Conservation (phyloP, 2,113 vertebrate genomes). For the Plecturocebus donacophilus region DNA sequence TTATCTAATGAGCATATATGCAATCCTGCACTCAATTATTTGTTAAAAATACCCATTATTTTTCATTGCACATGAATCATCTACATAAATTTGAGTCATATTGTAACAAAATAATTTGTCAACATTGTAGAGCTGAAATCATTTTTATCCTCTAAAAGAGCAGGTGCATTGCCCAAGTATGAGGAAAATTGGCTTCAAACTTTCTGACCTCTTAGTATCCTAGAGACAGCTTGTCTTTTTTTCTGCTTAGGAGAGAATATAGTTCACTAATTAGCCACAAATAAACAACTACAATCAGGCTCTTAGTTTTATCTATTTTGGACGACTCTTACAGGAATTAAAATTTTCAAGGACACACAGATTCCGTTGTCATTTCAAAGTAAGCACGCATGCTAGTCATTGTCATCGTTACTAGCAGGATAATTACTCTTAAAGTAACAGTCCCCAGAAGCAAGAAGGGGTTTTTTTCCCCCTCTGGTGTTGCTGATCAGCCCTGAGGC, state of each 20-base stretch:
- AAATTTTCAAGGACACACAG: conserved; percentile 51
- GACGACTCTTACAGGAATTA: background rate
- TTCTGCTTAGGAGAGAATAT: conserved; percentile 22
- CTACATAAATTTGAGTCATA: background rate
- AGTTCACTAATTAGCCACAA: conserved; percentile 57
- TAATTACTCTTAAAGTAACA: conserved; percentile 62
- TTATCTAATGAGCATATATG: background rate
- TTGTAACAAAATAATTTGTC: background rate
- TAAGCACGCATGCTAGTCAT: background rate
- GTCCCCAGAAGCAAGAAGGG: background rate
- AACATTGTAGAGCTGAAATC: background rate
- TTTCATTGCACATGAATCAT: background rate
- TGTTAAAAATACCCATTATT: background rate
- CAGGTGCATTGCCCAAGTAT: conserved; percentile 38
- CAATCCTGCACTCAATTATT: background rate
- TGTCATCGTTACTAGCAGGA: background rate
- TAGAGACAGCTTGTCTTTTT: conserved; percentile 44
- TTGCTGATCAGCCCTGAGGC: conserved; percentile 23
- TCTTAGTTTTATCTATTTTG: conserved; percentile 30
- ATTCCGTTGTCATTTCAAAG: conserved; percentile 54
- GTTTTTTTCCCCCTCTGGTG: background rate
- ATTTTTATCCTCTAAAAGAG: conserved; percentile 29
- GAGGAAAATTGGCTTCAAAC: conserved; percentile 53
- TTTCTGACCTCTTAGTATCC: conserved; percentile 40
- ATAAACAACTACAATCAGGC: conserved; percentile 12